These are phyloP conservation scores for Megaceryle maxima DNA, from an alignment of 2,113 vertebrate species.

Conservation along the genomic window DNA sequence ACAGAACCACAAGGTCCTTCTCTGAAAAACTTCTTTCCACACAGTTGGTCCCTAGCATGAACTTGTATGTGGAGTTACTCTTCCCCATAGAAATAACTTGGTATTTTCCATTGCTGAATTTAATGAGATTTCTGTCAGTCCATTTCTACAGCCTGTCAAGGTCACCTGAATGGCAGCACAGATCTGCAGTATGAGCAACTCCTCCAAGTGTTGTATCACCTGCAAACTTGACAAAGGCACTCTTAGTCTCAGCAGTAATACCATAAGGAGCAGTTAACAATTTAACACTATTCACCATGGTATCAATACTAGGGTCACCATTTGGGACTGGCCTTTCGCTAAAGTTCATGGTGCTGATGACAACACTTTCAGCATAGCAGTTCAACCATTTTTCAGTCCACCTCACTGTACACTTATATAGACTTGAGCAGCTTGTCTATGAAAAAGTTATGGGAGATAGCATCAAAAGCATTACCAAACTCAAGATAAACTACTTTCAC, in stretches of 20 bases:
- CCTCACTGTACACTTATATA: not conserved
- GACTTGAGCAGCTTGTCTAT: not conserved
- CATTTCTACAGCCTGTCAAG: not conserved
- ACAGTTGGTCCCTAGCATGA: fast-evolving
- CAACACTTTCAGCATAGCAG: fast-evolving
- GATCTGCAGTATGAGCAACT: not conserved
- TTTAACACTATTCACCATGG: not conserved
- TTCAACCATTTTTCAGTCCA: not conserved
- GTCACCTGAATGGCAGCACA: not conserved
- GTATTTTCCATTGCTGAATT: not conserved
- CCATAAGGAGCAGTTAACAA: not conserved
- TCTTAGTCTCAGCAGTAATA: not conserved
- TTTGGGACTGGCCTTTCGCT: not conserved
- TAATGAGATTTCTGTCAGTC: not conserved
- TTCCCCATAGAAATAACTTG: not conserved
- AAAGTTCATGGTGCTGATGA: not conserved
- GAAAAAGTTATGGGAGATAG: not conserved
- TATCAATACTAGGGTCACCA: fast-evolving
- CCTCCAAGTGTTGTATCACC: not conserved
- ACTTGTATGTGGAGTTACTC: not conserved
- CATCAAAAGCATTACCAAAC: not conserved
- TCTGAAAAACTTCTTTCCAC: not conserved
- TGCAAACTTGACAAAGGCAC: not conserved
- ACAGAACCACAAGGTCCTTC: not conserved
- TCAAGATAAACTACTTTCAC: not conserved